Evolutionary conservation across 1,140 invertebrate species (phyloP).

Genomic region (Penaeus indicus): DNA sequence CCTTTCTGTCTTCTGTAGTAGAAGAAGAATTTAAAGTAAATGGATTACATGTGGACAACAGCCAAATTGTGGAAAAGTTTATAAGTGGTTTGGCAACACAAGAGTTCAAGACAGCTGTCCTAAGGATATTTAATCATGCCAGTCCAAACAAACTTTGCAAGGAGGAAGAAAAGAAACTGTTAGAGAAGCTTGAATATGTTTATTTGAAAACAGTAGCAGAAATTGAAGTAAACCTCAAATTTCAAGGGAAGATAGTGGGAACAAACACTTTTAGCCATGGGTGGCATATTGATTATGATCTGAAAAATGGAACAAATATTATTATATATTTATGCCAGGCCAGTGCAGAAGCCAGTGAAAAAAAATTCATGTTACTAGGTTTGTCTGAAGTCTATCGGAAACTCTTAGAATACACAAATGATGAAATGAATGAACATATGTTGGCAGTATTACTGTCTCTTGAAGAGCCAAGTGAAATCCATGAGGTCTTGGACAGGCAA

Average conservation of each 20-base stretch:
- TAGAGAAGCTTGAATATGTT: neutral
- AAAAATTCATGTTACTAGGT: neutral
- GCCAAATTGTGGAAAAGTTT: neutral
- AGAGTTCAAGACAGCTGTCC: conserved; percentile 12
- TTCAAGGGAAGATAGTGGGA: neutral
- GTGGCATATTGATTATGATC: too few relatives aligned
- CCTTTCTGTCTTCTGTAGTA: conserved; percentile 20
- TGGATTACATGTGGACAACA: neutral
- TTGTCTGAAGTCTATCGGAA: too few relatives aligned
- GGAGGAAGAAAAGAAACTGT: neutral
- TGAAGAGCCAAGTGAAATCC: conserved; percentile 26
- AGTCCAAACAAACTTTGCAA: neutral
- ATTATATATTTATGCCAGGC: too few relatives aligned
- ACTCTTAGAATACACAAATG: neutral
- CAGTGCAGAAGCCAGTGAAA: too few relatives aligned
- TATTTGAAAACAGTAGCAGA: neutral
- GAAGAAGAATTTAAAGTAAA: neutral
- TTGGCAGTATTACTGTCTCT: neutral
- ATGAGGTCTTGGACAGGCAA: neutral
- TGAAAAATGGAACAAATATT: too few relatives aligned
- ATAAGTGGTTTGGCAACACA: neutral
- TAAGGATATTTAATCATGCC: conserved; percentile 37
- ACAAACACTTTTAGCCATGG: neutral
- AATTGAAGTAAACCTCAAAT: neutral
- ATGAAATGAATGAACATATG: neutral